Conservation (phyloP, 2,113 vertebrate genomes). For the Macroglossus sobrinus region DNA sequence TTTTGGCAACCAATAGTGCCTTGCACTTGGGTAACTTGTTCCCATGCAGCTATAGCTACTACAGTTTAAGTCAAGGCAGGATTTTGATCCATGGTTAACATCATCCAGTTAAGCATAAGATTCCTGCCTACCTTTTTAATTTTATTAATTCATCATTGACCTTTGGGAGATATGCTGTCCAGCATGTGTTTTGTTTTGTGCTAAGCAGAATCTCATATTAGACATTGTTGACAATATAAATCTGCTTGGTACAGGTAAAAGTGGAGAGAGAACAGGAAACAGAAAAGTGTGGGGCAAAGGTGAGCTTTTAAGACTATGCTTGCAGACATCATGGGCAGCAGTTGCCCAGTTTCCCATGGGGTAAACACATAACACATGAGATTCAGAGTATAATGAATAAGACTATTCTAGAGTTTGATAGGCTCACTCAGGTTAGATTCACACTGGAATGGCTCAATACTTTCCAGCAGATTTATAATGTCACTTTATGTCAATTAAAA, state of each 20-base stretch:
- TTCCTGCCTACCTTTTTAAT: neutral
- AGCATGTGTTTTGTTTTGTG: neutral
- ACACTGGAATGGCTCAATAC: neutral
- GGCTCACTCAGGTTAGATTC: neutral
- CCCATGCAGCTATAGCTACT: neutral
- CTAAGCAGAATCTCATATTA: neutral
- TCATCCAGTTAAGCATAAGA: neutral
- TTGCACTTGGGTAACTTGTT: neutral
- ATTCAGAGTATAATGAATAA: neutral
- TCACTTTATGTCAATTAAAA: neutral
- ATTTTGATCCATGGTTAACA: neutral
- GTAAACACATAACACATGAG: rapidly evolving
- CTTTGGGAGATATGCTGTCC: neutral
- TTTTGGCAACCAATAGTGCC: neutral
- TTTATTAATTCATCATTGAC: neutral
- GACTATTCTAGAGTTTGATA: neutral
- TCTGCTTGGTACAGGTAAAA: neutral
- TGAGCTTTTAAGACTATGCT: neutral
- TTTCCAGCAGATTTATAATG: neutral
- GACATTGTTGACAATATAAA: neutral
- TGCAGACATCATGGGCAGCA: too few species aligned
- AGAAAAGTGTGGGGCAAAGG: rapidly evolving
- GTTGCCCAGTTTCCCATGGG: neutral
- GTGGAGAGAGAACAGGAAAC: neutral
- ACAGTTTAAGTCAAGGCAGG: neutral